Conservation (phyloP, 2,113 vertebrate species). For the Micromys minutus region DNA sequence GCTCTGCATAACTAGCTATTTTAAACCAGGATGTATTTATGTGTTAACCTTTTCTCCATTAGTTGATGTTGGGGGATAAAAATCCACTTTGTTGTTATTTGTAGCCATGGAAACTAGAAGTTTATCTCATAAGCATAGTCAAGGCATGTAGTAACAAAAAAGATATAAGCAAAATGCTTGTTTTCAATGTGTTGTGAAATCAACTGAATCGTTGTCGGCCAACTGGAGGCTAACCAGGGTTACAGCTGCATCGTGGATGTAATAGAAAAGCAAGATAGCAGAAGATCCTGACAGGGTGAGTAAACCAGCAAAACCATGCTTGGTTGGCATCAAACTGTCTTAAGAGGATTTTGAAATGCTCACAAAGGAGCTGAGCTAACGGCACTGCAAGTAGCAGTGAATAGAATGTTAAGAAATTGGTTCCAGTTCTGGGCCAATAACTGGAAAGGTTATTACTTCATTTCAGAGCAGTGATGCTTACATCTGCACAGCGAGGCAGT, state of each 20-base stretch:
- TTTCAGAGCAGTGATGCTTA: background rate
- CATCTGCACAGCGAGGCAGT: background rate
- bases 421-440: conserved; percentile 9
- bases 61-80: conserved; percentile 58
- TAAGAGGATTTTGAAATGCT: conserved; percentile 38
- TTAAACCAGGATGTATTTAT: background rate
- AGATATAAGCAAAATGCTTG: conserved; percentile 60
- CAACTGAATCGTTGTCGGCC: conserved; percentile 46
- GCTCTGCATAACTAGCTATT: conserved; percentile 11
- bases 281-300: background rate
- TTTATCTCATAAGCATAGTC: conserved; percentile 74
- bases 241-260: conserved; percentile 21
- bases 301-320: conserved; percentile 28
- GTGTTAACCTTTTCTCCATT: conserved; percentile 43
- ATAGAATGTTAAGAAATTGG: background rate
- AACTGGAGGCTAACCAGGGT: conserved; percentile 29
- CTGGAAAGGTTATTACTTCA: background rate
- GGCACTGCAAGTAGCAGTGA: background rate
- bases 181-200: conserved; percentile 67
- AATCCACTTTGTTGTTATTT: conserved; percentile 66
- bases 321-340: conserved; percentile 28
- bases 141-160: conserved; percentile 61
- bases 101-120: conserved; percentile 65
- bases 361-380: conserved; percentile 9
- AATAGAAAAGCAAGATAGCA: conserved; percentile 28